Evolutionary conservation across 2,888 invertebrate species (phyloP).

Genomic region (Pedicia rivosa): DNA sequence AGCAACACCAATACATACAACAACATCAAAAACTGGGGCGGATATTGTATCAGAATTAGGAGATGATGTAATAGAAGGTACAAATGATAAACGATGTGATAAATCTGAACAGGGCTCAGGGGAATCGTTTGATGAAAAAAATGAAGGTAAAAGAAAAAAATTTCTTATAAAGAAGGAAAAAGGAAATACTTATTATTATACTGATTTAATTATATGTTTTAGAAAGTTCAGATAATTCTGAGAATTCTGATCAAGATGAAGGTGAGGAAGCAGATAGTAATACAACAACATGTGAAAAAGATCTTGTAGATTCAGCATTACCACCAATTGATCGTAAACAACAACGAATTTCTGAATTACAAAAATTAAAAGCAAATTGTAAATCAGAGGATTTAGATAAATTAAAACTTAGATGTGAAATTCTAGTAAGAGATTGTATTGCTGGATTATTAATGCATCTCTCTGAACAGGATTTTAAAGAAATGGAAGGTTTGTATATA

Average conservation of each 20-base stretch:
- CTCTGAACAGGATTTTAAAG: conserved; percentile 67
- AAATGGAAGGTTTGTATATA: conserved; percentile 54
- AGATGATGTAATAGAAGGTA: neutral
- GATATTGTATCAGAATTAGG: neutral
- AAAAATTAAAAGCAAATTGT: conserved; percentile 60
- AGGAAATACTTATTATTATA: too few relatives aligned
- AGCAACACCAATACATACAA: too few relatives aligned
- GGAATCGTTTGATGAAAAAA: neutral
- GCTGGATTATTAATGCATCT: conserved; percentile 64
- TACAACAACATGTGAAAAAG: conserved; percentile 41
- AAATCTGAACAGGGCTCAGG: conserved; percentile 1
- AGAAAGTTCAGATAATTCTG: conserved; percentile 5
- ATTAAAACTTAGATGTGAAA: conserved; percentile 52
- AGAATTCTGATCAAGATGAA: conserved; percentile 13
- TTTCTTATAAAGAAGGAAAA: too few relatives aligned
- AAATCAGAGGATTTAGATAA: conserved; percentile 63
- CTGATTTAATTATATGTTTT: too few relatives aligned
- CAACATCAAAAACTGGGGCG: neutral
- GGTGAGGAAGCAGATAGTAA: conserved; percentile 37
- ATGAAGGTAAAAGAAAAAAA: neutral
- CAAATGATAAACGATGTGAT: conserved; percentile 2
- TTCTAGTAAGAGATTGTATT: conserved; percentile 66
- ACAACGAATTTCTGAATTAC: conserved; percentile 48
- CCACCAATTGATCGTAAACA: conserved; percentile 51
- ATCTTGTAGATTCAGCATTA: conserved; percentile 51